A percentile compares a stretch with the other conserved stretches of the same genome.
These are phyloP conservation scores for Esox masquinongy DNA, from an alignment of 2,797 vertebrate species.

Conservation along the genomic window DNA sequence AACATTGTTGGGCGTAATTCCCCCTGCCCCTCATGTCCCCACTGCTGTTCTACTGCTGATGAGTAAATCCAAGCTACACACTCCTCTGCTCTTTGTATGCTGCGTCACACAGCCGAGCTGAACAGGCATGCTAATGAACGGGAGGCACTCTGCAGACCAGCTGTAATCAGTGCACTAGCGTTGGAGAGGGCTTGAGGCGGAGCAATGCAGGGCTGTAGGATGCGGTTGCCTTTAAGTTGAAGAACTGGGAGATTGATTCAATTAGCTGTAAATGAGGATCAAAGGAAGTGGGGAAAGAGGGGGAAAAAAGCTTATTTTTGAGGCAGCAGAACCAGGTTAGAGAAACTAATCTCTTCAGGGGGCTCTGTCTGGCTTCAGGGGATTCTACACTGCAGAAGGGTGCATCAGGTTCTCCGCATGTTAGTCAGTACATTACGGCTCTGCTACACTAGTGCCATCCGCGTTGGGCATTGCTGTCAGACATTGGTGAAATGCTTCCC, in stretches of 20 bases:
- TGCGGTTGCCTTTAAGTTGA: conserved; percentile 39
- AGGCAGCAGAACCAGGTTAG: conserved; percentile 36
- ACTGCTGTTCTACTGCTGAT: neutral
- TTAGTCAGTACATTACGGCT: too few relatives aligned
- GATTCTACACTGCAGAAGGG: conserved; percentile 1
- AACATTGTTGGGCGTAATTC: neutral
- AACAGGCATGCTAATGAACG: conserved; percentile 32
- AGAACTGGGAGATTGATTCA: conserved; percentile 46
- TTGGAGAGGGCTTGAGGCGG: conserved; percentile 7
- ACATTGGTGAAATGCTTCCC: too few relatives aligned
- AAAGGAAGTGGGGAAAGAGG: conserved; percentile 24
- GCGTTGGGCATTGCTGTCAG: too few relatives aligned
- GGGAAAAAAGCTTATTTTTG: conserved; percentile 32
- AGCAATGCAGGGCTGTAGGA: conserved; percentile 10
- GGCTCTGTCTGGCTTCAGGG: conserved; percentile 29
- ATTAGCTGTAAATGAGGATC: conserved; percentile 51
- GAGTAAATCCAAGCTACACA: conserved; percentile 19
- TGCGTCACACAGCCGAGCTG: conserved; percentile 17
- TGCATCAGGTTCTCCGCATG: neutral
- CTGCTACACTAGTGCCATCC: too few relatives aligned
- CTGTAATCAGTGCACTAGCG: conserved; percentile 23
- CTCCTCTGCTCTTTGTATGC: conserved; percentile 1
- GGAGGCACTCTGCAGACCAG: conserved; percentile 16
- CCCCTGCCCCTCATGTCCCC: neutral
- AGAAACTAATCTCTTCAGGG: conserved; percentile 37